phyloP scores from a whole-genome alignment of 2,888 invertebrate species.

The Drosophila buzzatii region DNA sequence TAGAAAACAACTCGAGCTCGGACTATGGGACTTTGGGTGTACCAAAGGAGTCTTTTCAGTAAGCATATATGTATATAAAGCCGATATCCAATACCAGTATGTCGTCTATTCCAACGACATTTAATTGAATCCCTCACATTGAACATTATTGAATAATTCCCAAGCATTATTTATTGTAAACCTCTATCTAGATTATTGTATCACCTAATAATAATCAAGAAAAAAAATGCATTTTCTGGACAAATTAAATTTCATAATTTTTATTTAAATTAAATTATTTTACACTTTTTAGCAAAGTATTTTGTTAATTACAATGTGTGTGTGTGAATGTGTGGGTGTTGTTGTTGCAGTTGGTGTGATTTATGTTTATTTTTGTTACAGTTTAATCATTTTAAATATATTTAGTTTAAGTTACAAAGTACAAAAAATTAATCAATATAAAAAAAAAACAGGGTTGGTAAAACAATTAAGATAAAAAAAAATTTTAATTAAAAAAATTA shows the following conservation, averaged over 20 bases:
- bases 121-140: too few species aligned
- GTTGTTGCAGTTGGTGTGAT: slow-evolving; percentile 31
- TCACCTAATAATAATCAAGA: too few species aligned
- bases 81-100: too few species aligned
- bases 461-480: slow-evolving; percentile 44
- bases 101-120: too few species aligned
- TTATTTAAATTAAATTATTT: slow-evolving; percentile 78
- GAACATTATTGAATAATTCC: too few species aligned
- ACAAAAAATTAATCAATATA: slow-evolving; percentile 49
- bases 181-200: too few species aligned
- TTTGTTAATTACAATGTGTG: slow-evolving; percentile 72
- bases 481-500: slow-evolving; percentile 51
- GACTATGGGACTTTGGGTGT: too few species aligned
- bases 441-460: slow-evolving; percentile 48
- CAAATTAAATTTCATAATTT: slow-evolving; percentile 64
- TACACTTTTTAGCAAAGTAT: slow-evolving; percentile 73
- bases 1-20: too few species aligned
- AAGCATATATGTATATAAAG: too few species aligned
- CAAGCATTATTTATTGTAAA: too few species aligned
- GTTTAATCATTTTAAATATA: slow-evolving; percentile 43
- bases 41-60: too few species aligned
- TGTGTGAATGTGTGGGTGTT: slow-evolving; percentile 43
- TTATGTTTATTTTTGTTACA: slow-evolving; percentile 48
- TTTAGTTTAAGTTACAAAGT: slow-evolving; percentile 49
- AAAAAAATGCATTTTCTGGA: neutral